A percentile compares a stretch with the other conserved stretches of the same genome.
These are phyloP conservation scores for Acanthosepion lycidas DNA, from an alignment of 2,888 invertebrate species.

Conservation along the genomic window DNA sequence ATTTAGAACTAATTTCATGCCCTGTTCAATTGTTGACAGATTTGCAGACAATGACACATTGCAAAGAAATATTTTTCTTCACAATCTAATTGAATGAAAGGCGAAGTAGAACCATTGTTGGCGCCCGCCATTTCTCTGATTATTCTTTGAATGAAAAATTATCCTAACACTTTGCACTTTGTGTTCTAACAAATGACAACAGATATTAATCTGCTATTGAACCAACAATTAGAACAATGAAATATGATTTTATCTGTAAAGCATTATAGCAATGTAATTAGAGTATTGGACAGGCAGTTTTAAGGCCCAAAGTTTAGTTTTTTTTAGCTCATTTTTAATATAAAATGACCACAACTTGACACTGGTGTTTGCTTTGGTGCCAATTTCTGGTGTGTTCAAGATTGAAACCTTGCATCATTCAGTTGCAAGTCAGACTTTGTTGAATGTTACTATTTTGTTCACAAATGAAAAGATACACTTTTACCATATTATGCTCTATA, in stretches of 20 bases:
- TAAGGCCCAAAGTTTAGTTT: background rate
- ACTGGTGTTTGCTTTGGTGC: too few species aligned
- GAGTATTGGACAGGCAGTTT: background rate
- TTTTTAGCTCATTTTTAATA: too few species aligned
- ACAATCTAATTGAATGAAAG: constrained; percentile 33
- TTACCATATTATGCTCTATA: too few species aligned
- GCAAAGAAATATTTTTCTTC: background rate
- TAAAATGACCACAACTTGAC: too few species aligned
- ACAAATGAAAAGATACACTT: too few species aligned
- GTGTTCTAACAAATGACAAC: background rate
- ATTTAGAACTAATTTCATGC: constrained; percentile 4
- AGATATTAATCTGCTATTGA: background rate
- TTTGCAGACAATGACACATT: constrained; percentile 33
- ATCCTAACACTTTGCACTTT: constrained; percentile 11
- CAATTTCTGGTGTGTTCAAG: too few species aligned
- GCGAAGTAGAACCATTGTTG: background rate
- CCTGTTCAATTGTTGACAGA: background rate
- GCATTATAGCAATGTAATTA: background rate
- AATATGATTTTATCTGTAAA: background rate
- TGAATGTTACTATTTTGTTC: too few species aligned
- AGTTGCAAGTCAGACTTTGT: too few species aligned
- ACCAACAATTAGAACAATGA: background rate
- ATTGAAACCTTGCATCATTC: too few species aligned
- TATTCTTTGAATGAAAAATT: constrained; percentile 8
- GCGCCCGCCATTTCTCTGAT: background rate